phyloP scores from a whole-genome alignment of 2,797 vertebrate species.

The Aselliscus stoliczkanus region DNA sequence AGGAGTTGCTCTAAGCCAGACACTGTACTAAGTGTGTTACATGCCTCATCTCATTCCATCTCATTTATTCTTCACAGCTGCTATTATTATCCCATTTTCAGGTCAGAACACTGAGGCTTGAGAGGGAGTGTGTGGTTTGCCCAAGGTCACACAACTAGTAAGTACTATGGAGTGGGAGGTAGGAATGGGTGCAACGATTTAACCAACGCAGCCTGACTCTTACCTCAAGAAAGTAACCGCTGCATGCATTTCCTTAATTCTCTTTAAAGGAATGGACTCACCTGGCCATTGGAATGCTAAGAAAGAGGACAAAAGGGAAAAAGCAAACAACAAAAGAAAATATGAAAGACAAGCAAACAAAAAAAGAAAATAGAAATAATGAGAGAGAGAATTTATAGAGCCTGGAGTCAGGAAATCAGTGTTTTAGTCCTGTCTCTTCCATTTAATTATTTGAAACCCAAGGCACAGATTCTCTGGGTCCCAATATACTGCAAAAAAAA shows the following conservation, averaged over 20 bases:
- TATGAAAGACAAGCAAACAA: not conserved
- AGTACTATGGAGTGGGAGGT: not conserved
- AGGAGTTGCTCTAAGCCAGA: not conserved
- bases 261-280: not conserved
- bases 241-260: not conserved
- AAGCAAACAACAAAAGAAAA: not conserved
- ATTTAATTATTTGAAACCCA: not conserved
- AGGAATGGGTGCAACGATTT: not conserved
- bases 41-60: not conserved
- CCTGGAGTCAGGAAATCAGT: not conserved
- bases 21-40: rapidly evolving
- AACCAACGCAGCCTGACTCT: not conserved
- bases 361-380: not conserved
- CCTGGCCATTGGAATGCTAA: not conserved
- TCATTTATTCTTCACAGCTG: not conserved
- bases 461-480: not conserved
- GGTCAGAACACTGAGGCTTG: not conserved
- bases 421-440: not conserved
- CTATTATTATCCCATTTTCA: not conserved
- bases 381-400: not conserved
- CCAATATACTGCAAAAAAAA: not conserved
- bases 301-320: not conserved
- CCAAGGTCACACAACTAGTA: not conserved
- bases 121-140: not conserved
- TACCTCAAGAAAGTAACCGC: not conserved